phyloP scores from a whole-genome alignment of 23 tunicate species.

The Halocynthia aurantium region DNA sequence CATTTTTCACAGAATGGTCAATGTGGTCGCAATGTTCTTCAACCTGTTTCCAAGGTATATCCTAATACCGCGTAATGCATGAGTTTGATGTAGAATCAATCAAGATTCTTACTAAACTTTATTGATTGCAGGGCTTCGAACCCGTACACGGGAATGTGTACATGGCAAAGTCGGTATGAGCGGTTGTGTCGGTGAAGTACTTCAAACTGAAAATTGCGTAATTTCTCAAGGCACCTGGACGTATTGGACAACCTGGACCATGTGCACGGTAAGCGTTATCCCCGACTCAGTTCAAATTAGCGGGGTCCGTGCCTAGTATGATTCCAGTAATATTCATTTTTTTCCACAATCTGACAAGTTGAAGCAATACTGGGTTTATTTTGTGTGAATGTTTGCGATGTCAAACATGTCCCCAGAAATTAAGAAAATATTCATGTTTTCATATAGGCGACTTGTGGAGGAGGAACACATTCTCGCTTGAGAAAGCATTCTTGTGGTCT shows the following conservation, averaged over 20 bases:
- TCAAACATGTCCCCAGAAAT: too few relatives aligned
- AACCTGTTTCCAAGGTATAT: constrained; percentile 75
- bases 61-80: background rate
- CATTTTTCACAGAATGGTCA: constrained; percentile 75
- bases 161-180: constrained; percentile 20
- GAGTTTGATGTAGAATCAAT: too few relatives aligned
- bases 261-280: constrained; percentile 25
- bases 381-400: too few relatives aligned
- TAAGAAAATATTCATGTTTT: too few relatives aligned
- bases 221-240: constrained; percentile 16
- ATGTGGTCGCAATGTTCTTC: constrained; percentile 69
- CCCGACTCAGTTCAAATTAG: too few relatives aligned
- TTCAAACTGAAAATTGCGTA: constrained; percentile 25
- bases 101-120: too few relatives aligned
- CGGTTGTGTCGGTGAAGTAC: constrained; percentile 32
- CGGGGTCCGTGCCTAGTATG: too few relatives aligned
- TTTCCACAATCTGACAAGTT: too few relatives aligned
- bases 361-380: too few relatives aligned
- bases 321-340: too few relatives aligned
- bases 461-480: constrained; percentile 52
- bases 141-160: constrained; percentile 31
- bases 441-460: constrained; percentile 57
- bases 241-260: constrained; percentile 31
- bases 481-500: constrained; percentile 74
- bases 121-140: too few relatives aligned